Evolutionary conservation across 2,888 invertebrate genomes (phyloP).

Genomic region (Eledone cirrhosa): DNA sequence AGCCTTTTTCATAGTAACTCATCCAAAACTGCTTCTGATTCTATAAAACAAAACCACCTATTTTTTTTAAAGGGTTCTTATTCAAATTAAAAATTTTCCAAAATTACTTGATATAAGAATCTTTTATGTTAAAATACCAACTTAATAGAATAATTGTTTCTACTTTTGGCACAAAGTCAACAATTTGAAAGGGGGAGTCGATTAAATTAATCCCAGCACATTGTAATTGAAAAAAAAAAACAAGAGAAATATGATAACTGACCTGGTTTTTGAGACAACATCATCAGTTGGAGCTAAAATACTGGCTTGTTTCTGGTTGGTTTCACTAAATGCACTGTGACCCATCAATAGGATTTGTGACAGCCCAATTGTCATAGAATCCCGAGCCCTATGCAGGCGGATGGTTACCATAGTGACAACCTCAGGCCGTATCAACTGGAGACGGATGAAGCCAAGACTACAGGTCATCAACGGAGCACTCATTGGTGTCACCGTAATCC

Average conservation of each 20-base stretch:
- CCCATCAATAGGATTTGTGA: conserved; percentile 87
- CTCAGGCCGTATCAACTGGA: conserved; percentile 83
- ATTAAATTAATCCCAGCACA: no score
- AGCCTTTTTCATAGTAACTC: no score
- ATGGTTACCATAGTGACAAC: conserved; percentile 85
- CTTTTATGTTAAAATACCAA: no score
- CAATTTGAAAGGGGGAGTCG: no score
- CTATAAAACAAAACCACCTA: no score
- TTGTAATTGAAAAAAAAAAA: not conserved
- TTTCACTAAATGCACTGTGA: conserved; percentile 81
- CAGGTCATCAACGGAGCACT: conserved; percentile 87
- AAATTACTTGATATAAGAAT: no score
- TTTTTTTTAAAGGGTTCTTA: no score
- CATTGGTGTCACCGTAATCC: conserved; percentile 80
- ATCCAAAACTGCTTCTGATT: no score
- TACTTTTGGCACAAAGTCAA: no score
- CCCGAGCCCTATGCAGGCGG: conserved; percentile 83
- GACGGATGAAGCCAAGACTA: conserved; percentile 82
- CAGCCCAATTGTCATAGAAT: conserved; percentile 88
- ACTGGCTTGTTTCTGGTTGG: conserved; percentile 42
- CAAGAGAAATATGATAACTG: conserved; percentile 15
- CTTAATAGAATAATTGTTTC: no score
- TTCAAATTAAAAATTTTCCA: no score
- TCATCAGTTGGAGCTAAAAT: conserved; percentile 59
- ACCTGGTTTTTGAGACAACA: conserved; percentile 63